A percentile compares a stretch with the other conserved stretches of the same genome.
phyloP scores from a whole-genome alignment of 35 echinoderm and acorn worm genomes.

The Apostichopus californicus region DNA sequence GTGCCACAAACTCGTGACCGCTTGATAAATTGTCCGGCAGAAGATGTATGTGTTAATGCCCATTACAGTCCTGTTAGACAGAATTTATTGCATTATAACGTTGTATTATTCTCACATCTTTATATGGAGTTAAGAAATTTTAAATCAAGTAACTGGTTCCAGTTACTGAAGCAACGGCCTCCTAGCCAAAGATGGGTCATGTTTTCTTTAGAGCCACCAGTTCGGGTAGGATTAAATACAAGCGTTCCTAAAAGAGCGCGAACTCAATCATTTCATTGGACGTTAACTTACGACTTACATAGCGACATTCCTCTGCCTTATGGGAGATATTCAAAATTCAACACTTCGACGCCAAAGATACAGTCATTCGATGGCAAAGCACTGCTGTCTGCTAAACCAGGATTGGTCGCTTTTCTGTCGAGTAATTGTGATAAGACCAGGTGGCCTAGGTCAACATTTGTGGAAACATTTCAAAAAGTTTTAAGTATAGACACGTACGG shows the following conservation, averaged over 20 bases:
- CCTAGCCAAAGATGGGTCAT: slow-evolving; percentile 33
- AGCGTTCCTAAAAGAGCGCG: slow-evolving; percentile 25
- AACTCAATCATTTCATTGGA: slow-evolving; percentile 45
- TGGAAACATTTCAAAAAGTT: slow-evolving; percentile 20
- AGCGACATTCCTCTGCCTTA: slow-evolving; percentile 51
- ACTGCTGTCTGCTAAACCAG: slow-evolving; percentile 9
- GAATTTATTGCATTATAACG: slow-evolving; percentile 16
- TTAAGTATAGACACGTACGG: slow-evolving; percentile 47
- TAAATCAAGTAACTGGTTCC: slow-evolving; percentile 22
- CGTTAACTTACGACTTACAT: slow-evolving; percentile 33
- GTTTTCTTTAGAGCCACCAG: slow-evolving; percentile 55
- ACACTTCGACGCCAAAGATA: background rate
- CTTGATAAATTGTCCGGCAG: background rate
- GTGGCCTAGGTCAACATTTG: slow-evolving; percentile 48
- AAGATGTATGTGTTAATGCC: background rate
- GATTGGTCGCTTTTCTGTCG: slow-evolving; percentile 22
- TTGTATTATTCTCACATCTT: slow-evolving; percentile 49
- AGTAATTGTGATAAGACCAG: slow-evolving; percentile 52
- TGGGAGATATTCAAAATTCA: slow-evolving; percentile 27
- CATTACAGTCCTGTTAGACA: slow-evolving; percentile 12
- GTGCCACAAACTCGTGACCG: background rate
- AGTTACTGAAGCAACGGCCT: background rate
- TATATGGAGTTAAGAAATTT: slow-evolving; percentile 53
- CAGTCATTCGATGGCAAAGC: background rate
- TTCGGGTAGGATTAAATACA: slow-evolving; percentile 46